Conservation (phyloP, 2,113 vertebrate genomes). For the Petrocephalus zakoni region DNA sequence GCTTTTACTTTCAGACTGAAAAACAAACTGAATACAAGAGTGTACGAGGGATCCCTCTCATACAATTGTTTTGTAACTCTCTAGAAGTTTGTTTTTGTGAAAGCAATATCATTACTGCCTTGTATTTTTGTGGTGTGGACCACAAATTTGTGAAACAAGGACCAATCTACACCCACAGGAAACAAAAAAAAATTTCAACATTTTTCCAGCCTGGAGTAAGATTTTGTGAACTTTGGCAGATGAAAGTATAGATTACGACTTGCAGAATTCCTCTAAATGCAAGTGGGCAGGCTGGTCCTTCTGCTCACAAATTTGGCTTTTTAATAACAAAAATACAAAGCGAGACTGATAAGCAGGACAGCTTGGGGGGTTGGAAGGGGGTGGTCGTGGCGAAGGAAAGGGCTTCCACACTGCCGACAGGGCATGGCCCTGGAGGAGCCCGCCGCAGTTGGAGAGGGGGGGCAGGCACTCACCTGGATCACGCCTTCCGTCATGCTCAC, state of each 20-base stretch:
- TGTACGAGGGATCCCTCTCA: neutral
- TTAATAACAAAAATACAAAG: conserved; percentile 3
- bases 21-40: neutral
- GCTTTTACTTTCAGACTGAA: neutral
- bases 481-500: conserved; percentile 99
- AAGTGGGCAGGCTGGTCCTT: neutral
- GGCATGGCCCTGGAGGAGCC: neutral
- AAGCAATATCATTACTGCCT: neutral
- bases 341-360: neutral
- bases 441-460: neutral
- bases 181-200: neutral
- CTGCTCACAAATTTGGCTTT: neutral
- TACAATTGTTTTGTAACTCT: neutral
- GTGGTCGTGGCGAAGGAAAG: neutral
- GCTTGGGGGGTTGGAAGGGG: neutral
- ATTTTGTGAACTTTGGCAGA: neutral
- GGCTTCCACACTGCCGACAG: no score
- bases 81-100: neutral
- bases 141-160: conserved; percentile 13
- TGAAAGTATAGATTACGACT: neutral
- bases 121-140: neutral
- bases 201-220: neutral
- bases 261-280: neutral
- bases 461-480: conserved; percentile 81
- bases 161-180: neutral